Base-by-base conservation (phyloP, 1,140 invertebrate species). In the Colletes gigas region DNA sequence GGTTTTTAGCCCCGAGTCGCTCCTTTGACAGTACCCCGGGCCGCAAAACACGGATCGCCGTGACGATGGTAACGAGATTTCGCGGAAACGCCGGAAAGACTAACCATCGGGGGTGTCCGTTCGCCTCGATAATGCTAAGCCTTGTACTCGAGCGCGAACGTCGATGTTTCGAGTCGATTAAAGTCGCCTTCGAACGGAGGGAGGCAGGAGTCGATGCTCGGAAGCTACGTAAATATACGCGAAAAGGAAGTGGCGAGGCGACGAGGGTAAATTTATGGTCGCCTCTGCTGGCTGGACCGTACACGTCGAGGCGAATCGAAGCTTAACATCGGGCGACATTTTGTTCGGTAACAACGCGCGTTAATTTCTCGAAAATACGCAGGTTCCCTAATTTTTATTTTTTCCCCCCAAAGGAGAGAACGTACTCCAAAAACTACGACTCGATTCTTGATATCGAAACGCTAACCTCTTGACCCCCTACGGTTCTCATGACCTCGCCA, bases 11-110 rank as follows among this genome's bases (percentile, higher is more conserved):
- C 50, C 50, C 9, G 50, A 19, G n/a, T 3, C n/a, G 60, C 41
- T 41, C 6, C 60, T 63, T 30, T 62, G 30, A 39, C 60, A 15
- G 14, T 9, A 0, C 0, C 17, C 60, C 30, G 44, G 44, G 6
- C 21, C 60, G 21, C 12, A 21, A 39, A 62, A 62, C 21, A 62
- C 60, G 60, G 9, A 63, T 63, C 21, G 15, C 60, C 60, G 17
- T 63, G 30, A 41, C 60, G 60, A 30, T 39, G 60, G 39, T 63
- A 63, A 63, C 60, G 60, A 63, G 60, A 63, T 41, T 63, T 63
- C 60, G 60, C 60, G 30, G 60, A 63, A 63, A 39, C 30, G 39
- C 12, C 17, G 39, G 39, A 41, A 17, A 63, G 14, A 30, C 30
- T 30, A 30, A 63, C 30, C 30, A 14, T 15, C 60, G 17, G 41